Conservation (phyloP, 2,888 invertebrate genomes). For the Ditylenchus weischeri region DNA sequence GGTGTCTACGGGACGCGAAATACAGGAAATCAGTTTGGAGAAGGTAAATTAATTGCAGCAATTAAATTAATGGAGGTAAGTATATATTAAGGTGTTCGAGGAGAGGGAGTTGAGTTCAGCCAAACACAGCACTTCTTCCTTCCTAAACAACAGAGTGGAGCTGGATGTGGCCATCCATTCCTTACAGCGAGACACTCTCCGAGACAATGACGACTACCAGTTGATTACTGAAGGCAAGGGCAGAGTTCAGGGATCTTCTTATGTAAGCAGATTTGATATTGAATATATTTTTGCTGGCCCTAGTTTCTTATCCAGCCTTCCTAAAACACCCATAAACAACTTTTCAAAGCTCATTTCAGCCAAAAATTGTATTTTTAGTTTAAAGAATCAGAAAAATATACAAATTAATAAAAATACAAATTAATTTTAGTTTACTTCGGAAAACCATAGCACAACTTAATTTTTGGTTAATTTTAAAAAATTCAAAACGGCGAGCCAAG, state of each 20-base stretch:
- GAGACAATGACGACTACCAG: constrained; percentile 58
- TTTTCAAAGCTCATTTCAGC: background rate
- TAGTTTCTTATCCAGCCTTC: background rate
- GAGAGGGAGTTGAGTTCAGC: constrained; percentile 27
- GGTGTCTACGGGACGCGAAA: constrained; percentile 88
- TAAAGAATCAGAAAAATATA: too few species aligned
- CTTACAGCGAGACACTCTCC: constrained; percentile 46
- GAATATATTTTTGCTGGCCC: background rate
- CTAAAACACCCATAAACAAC: background rate
- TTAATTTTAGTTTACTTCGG: too few species aligned
- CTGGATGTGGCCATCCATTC: constrained; percentile 72
- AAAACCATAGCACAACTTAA: too few species aligned
- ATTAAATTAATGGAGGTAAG: constrained; percentile 67
- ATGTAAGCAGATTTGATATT: constrained; percentile 6
- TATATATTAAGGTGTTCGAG: constrained; percentile 22
- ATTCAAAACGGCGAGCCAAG: too few species aligned
- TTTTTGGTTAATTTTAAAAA: too few species aligned
- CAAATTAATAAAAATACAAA: too few species aligned
- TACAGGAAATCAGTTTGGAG: constrained; percentile 95
- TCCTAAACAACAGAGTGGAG: constrained; percentile 95
- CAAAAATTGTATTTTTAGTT: too few species aligned
- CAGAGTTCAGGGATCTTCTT: constrained; percentile 14
- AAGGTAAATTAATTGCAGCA: constrained; percentile 64
- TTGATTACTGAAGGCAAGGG: constrained; percentile 27
- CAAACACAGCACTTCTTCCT: constrained; percentile 64